Evolutionary conservation across 2,888 invertebrate genomes (phyloP), one percentile per base, ranked within the genome.

Genomic region (Caenorhabditis doughertyi): DNA sequence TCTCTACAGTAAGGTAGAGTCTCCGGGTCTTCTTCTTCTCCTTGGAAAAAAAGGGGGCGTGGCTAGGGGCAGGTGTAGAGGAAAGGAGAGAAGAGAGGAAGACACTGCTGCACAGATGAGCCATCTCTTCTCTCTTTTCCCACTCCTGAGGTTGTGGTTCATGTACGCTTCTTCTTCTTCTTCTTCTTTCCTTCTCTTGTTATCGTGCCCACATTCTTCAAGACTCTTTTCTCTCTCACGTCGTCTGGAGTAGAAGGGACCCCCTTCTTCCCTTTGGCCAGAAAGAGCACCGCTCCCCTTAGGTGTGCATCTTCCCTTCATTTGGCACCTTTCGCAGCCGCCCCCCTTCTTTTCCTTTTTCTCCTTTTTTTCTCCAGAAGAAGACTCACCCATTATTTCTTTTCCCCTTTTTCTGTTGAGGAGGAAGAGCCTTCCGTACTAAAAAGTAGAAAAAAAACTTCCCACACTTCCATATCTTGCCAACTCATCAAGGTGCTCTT

Each of bases 281-380:
- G n/a, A 76, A 51, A 56, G 67, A 56, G 74, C 74, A 65, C 64
- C 74, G 56, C 76, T 67, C 58, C 58, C 51, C 77, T 60, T 77
- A 81, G 81, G 81, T 81, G 81, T 81, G 81, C 81, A 81, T 81
- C 76, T 81, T 81, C 42, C 56, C 81, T 81, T 81, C 81, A 81
- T 81, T 81, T 81, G 81, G 81, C 81, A 81, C 81, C 81, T 81
- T 76, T 77, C 72, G 13, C 32, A 23, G 42, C 60, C 25, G 60
- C 44, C 21, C 47, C 35, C 42, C 67, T 35, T 58, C 44, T 76
- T 55, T 60, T 64, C 42, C 44, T 47, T 58, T 35, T 55, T 32
- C 58, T 44, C 55, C 60, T 35, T 16, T 35, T 32, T 32, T 23
- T 65, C 21, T 49, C 51, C 47, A 29, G n/a, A 7, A 39, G 39